These are phyloP conservation scores for Harpagoxenus sublaevis DNA, from an alignment of 2,888 invertebrate genomes.

Conservation along the genomic window DNA sequence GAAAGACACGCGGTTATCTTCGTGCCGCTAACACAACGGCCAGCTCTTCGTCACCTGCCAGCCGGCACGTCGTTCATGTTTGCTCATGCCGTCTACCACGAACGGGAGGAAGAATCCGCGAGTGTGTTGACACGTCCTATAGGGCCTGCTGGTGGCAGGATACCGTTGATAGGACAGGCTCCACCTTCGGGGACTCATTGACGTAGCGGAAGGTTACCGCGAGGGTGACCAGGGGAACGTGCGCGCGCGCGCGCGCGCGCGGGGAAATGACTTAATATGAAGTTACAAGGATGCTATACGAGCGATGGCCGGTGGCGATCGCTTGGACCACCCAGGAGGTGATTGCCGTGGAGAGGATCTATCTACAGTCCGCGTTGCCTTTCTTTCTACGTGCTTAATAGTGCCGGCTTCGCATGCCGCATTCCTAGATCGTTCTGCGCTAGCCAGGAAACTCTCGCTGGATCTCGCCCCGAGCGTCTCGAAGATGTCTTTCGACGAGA, in stretches of 20 bases:
- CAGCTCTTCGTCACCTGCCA: slow-evolving; percentile 45
- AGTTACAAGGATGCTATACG: slow-evolving; percentile 64
- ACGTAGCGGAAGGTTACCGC: slow-evolving; percentile 56
- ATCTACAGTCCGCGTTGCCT: slow-evolving; percentile 65
- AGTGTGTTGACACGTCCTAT: slow-evolving; percentile 56
- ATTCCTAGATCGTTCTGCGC: slow-evolving; percentile 77
- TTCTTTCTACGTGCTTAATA: slow-evolving; percentile 66
- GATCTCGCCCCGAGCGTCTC: slow-evolving; percentile 54
- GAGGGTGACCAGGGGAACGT: slow-evolving; percentile 38
- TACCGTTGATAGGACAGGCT: slow-evolving; percentile 37
- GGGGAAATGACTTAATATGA: slow-evolving; percentile 77
- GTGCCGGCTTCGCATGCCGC: slow-evolving; percentile 66
- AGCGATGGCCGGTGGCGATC: slow-evolving; percentile 78
- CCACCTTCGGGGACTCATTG: slow-evolving; percentile 67
- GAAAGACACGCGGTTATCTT: slow-evolving; percentile 35
- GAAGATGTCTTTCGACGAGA: slow-evolving; percentile 53
- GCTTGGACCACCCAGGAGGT: slow-evolving; percentile 83
- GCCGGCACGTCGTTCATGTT: slow-evolving; percentile 16
- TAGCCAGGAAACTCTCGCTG: slow-evolving; percentile 65
- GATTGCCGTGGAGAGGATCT: slow-evolving; percentile 82
- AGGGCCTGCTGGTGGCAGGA: slow-evolving; percentile 19
- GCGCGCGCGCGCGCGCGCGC: slow-evolving; percentile 22
- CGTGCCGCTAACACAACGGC: slow-evolving; percentile 42
- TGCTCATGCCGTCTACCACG: slow-evolving; percentile 15
- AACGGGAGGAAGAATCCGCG: slow-evolving; percentile 18